A percentile compares a stretch with the other conserved stretches of the same genome.
Conservation (phyloP, 2,888 invertebrate genomes). For the Mesorhabditis spiculigera region DNA sequence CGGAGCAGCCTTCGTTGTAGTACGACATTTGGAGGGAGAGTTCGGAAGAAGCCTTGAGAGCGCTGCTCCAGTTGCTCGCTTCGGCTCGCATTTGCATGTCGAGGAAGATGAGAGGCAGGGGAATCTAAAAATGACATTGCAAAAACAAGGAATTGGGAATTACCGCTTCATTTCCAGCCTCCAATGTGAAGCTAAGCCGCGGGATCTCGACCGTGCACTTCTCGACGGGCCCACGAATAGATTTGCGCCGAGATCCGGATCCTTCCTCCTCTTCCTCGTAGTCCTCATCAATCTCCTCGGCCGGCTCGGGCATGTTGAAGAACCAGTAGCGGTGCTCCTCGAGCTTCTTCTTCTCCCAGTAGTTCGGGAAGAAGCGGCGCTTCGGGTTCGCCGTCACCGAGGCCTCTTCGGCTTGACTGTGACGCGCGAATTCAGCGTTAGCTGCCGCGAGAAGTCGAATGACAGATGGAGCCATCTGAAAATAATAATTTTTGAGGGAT, state of each 20-base stretch:
- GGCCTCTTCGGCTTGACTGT: constrained; percentile 59
- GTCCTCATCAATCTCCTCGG: constrained; percentile 26
- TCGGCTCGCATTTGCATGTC: constrained; percentile 76
- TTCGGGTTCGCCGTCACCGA: constrained; percentile 29
- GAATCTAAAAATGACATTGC: constrained; percentile 64
- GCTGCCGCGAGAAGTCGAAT: constrained; percentile 79
- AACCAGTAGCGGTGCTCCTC: constrained; percentile 33
- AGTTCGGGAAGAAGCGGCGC: constrained; percentile 35
- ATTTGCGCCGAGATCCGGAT: constrained; percentile 7
- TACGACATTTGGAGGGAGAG: constrained; percentile 78
- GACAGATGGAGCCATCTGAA: constrained; percentile 73
- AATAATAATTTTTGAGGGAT: background rate
- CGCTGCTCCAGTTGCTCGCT: constrained; percentile 52
- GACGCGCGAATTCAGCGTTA: constrained; percentile 54
- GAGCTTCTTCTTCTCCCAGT: constrained; percentile 38
- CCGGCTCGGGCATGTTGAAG: constrained; percentile 34
- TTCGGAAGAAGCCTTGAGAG: constrained; percentile 57
- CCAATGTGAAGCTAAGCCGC: constrained; percentile 35
- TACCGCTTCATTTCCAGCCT: constrained; percentile 35
- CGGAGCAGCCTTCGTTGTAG: constrained; percentile 80
- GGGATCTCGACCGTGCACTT: constrained; percentile 34
- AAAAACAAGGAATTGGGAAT: constrained; percentile 3
- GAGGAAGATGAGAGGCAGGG: constrained; percentile 81
- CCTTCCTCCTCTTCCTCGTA: constrained; percentile 21
- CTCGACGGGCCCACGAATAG: constrained; percentile 16